Evolutionary conservation across 1,140 invertebrate genomes (phyloP).

Genomic region (Trichogramma pretiosum): DNA sequence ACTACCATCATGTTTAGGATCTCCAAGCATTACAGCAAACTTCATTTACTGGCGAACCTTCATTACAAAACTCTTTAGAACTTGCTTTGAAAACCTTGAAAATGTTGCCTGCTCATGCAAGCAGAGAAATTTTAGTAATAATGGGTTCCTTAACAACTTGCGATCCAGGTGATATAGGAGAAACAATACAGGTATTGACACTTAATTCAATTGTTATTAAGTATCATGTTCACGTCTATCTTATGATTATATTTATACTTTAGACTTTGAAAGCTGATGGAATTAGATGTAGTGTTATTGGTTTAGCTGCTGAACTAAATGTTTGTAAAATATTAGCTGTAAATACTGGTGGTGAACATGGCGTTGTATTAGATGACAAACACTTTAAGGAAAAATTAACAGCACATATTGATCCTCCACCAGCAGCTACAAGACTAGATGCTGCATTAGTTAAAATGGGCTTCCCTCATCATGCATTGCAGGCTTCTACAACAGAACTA

Average conservation of each 20-base stretch:
- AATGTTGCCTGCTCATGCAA: conserved; percentile 85
- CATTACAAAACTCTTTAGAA: conserved; percentile 89
- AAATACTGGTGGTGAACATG: conserved; percentile 77
- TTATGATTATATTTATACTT: conserved; percentile 23
- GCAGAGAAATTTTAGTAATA: conserved; percentile 83
- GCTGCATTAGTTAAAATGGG: conserved; percentile 86
- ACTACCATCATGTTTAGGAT: conserved; percentile 32
- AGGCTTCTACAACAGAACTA: conserved; percentile 47
- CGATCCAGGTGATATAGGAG: conserved; percentile 87
- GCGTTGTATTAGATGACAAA: conserved; percentile 82
- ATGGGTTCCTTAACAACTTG: conserved; percentile 92
- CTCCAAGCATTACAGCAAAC: conserved; percentile 47
- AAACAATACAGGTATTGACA: conserved; percentile 66
- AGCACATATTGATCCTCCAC: conserved; percentile 78
- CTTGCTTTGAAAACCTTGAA: conserved; percentile 77
- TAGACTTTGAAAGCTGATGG: conserved; percentile 61
- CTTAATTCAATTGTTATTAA: not conserved
- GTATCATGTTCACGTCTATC: not conserved
- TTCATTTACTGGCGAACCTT: conserved; percentile 74
- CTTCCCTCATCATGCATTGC: conserved; percentile 66
- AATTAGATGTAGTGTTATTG: conserved; percentile 87
- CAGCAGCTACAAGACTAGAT: conserved; percentile 69
- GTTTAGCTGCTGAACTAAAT: conserved; percentile 87
- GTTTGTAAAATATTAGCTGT: conserved; percentile 78
- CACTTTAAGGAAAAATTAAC: conserved; percentile 77